Evolutionary conservation across 2,113 vertebrate species (phyloP), one percentile per base, ranked within the genome.

Genomic region (Scomber scombrus): DNA sequence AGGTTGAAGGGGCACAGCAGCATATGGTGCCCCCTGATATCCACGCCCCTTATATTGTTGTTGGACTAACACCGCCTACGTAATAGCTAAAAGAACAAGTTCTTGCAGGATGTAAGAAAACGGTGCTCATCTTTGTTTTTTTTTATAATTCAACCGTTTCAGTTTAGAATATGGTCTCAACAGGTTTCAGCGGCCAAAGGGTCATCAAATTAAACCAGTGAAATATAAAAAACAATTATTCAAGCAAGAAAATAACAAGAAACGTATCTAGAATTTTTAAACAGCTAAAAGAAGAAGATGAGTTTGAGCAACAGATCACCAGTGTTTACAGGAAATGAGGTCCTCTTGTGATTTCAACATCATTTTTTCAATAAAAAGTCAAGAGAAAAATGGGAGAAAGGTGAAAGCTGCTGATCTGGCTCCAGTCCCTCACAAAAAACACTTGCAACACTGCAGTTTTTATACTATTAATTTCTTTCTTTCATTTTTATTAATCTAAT

Each of bases 11-110:
- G 90, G 68, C 76, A 87, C 65, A 23, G 78, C 50, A 54, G 58
- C 90, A 91, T 90, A 90, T 90, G 90, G 84, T 70, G 71, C 56
- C 76, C 84, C 73, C 58, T 72, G 76, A 89, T 88, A 87, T 71
- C 75, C 51, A 71, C 68, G 74, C 23, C 73, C 66, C 58, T 66
- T 66, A 51, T 52, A 80, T 19, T 63, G 75, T 40, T 76, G 67
- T 70, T 61, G 34, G 60, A 67, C 57, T 31, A 64, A 26, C 56
- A 66, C 63, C 26, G 52, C 64, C 71, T 47, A 87, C 50, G 4
- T 70, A 54, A n/a, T 55, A 21, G 5, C 50, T 46, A 46, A 11
- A 1, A 40, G 26, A 64, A 70, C 57, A 19, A 55, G 45, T 51
- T 78, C 63, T 51, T 63, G 51, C 1, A 2, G n/a, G 7, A 40